These are phyloP conservation scores for Emydura subglobosa DNA, from an alignment of 2,113 vertebrate genomes.

Conservation along the genomic window DNA sequence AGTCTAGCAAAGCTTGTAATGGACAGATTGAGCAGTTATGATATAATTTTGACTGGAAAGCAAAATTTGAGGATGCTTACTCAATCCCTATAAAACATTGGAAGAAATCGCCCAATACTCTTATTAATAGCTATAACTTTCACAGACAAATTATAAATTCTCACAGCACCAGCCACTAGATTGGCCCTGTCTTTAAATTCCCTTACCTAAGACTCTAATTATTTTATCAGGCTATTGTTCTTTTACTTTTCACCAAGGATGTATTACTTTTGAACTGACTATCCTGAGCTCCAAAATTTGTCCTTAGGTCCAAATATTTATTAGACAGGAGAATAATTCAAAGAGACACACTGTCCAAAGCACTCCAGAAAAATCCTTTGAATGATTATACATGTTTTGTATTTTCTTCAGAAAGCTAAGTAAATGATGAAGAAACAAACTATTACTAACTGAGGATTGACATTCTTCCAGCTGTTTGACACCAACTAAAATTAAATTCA, in stretches of 20 bases:
- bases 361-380: not conserved
- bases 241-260: not conserved
- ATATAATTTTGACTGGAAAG: not conserved
- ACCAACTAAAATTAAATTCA: not conserved
- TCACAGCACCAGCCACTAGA: not conserved
- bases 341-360: slow-evolving; percentile 22
- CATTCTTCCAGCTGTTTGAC: not conserved
- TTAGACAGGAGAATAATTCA: slow-evolving; percentile 36
- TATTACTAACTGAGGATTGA: not conserved
- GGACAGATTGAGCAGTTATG: rapidly evolving
- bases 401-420: slow-evolving; percentile 28
- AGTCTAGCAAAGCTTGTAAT: not conserved
- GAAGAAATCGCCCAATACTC: not conserved
- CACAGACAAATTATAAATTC: not conserved
- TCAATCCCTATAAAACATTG: not conserved
- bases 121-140: not conserved
- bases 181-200: not conserved
- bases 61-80: not conserved
- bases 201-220: not conserved
- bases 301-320: slow-evolving; percentile 9
- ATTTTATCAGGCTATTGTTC: not conserved
- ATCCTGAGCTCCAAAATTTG: not conserved
- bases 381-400: slow-evolving; percentile 10
- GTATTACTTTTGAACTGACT: slow-evolving; percentile 26
- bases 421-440: slow-evolving; percentile 5